Conservation (phyloP, 2,113 vertebrate species). For the Charina bottae region DNA sequence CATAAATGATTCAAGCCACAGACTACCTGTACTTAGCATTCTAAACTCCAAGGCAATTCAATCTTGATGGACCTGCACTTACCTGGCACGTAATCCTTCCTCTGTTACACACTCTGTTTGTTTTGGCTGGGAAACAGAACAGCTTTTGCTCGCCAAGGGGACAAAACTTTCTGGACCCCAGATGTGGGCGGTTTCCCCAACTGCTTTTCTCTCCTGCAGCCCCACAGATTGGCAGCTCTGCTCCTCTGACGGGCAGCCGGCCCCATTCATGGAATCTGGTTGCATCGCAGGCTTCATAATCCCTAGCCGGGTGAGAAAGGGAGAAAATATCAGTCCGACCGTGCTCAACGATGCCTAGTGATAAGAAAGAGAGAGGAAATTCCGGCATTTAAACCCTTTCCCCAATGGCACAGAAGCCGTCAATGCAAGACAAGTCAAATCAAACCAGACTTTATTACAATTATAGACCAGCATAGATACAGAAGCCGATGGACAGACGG, state of each 20-base stretch:
- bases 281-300: constrained; percentile 91
- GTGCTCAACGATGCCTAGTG: fast-evolving
- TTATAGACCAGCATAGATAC: too few relatives aligned
- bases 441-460: background rate
- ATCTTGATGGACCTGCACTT: constrained; percentile 23
- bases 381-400: background rate
- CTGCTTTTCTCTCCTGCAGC: constrained; percentile 83
- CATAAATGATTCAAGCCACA: too few relatives aligned
- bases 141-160: constrained; percentile 83
- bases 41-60: background rate
- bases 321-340: background rate
- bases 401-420: background rate
- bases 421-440: background rate
- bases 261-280: constrained; percentile 83
- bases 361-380: background rate
- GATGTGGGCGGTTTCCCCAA: constrained; percentile 81
- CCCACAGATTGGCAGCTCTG: constrained; percentile 80
- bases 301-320: constrained; percentile 67
- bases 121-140: constrained; percentile 87
- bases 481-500: too few relatives aligned
- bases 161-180: constrained; percentile 91
- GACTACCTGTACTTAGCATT: background rate
- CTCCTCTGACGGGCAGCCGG: constrained; percentile 86
- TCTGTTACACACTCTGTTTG: constrained; percentile 76
- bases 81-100: constrained; percentile 83